Evolutionary conservation across 2,113 vertebrate genomes (phyloP), one percentile per base, ranked within the genome.

Genomic region (Epinephelus fuscoguttatus): DNA sequence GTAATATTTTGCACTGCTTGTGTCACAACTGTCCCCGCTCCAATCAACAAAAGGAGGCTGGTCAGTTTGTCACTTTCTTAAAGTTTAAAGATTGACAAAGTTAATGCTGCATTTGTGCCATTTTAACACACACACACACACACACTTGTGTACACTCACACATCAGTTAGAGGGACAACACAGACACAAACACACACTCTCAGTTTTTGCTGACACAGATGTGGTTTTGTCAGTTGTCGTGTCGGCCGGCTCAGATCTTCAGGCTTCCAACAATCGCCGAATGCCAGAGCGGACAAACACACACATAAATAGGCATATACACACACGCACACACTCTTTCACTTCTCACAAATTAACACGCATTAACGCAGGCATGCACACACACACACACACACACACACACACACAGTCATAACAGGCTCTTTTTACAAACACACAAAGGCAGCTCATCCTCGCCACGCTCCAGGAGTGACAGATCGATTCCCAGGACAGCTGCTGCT

Each of bases 401-500:
- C 57, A 74, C 64, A 78, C n/a, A 8, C 27, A 64, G 14, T 82
- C 11, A 56, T 55, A 81, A 82, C 75, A 73, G 80, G 61, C 75
- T 90, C 64, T 71, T 88, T 80, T 90, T 86, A 86, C 89, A 81
- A 60, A 89, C 63, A 81, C 88, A 89, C 78, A 85, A 75, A 84
- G 75, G 80, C 15, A 57, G 84, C 73, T 89, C 30, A 87, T 87
- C 86, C 83, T 83, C 75, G 78, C 75, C 91, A 89, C 77, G 67
- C 80, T 85, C 85, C 73, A 23, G 80, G 59, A 91, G 81, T 74
- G 69, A 81, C 74, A 76, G 91, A 94, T 91, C 75, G 84, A 94
- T 93, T 94, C 88, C 90, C 80, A 19, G 13, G 61, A 84, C 94
- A 94, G 94, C 93, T 94, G 94, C 82, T 88, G 60, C 74, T 49